These are phyloP conservation scores for Maconellicoccus hirsutus DNA, from an alignment of 1,140 invertebrate species.

Conservation along the genomic window DNA sequence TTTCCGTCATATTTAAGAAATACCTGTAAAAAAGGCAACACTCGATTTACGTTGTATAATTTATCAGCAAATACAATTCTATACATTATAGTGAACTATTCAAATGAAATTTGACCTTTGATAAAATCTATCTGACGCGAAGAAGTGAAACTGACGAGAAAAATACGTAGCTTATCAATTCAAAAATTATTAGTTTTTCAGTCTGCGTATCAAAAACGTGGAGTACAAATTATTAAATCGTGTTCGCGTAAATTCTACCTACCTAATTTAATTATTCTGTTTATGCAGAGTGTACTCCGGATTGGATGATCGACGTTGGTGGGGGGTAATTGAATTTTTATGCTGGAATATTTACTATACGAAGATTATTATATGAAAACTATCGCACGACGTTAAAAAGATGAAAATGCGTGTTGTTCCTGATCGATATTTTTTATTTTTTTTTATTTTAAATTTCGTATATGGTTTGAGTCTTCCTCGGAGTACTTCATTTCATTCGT, in stretches of 20 bases:
- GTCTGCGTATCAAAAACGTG: no score
- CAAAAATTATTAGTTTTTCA: no score
- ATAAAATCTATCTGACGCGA: neutral
- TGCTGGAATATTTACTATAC: neutral
- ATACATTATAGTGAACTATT: neutral
- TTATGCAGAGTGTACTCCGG: neutral
- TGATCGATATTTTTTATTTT: neutral
- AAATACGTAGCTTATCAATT: neutral
- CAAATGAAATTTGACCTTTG: neutral
- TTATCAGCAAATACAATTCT: no score
- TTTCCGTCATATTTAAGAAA: no score
- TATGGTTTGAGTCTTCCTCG: neutral
- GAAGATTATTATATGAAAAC: neutral
- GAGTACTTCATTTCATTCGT: neutral
- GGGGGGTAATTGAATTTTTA: constrained; percentile 7
- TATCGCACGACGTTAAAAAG: neutral
- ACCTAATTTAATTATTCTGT: neutral
- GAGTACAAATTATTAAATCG: neutral
- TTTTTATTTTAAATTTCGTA: neutral
- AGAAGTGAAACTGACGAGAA: neutral
- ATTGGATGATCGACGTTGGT: neutral
- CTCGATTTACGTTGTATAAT: no score
- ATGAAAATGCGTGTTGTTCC: neutral
- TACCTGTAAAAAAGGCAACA: no score
- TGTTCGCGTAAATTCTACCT: neutral